These are phyloP conservation scores for Microctenopoma stevenorrisi DNA, from an alignment of 2,797 vertebrate species.

Conservation along the genomic window DNA sequence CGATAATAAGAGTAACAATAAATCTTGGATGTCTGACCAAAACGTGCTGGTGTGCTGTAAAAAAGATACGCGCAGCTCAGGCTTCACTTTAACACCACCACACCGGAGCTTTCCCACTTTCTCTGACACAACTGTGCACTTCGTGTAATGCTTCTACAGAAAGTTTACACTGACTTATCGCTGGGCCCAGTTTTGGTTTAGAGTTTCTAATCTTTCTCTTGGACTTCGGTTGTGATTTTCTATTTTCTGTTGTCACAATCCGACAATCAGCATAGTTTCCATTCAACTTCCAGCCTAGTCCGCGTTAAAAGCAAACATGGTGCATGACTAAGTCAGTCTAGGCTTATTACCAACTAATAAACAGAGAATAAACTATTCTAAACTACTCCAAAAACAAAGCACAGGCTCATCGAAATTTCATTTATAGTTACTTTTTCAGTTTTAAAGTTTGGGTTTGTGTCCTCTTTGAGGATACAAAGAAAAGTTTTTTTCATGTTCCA, in stretches of 20 bases:
- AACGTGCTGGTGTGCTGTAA: neutral
- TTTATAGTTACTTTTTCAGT: neutral
- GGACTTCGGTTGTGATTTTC: neutral
- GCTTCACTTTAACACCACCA: conserved; percentile 34
- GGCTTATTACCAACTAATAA: neutral
- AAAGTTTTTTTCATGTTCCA: conserved; percentile 77
- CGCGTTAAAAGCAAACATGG: neutral
- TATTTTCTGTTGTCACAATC: neutral
- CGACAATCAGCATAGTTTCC: neutral
- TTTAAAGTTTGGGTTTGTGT: conserved; percentile 4
- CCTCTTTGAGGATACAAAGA: conserved; percentile 39
- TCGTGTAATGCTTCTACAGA: neutral
- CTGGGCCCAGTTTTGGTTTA: neutral
- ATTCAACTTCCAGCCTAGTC: neutral
- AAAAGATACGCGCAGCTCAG: conserved; percentile 10
- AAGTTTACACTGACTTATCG: neutral
- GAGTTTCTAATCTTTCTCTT: too few species aligned
- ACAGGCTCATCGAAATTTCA: too few species aligned
- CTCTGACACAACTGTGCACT: neutral
- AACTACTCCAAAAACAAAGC: neutral
- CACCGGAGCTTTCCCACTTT: neutral
- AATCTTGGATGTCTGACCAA: too few species aligned
- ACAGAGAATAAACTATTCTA: conserved; percentile 8
- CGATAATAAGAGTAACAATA: too few species aligned
- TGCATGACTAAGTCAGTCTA: conserved; percentile 17